Evolutionary conservation across 2,888 invertebrate genomes (phyloP).

Genomic region (Hyalella azteca): DNA sequence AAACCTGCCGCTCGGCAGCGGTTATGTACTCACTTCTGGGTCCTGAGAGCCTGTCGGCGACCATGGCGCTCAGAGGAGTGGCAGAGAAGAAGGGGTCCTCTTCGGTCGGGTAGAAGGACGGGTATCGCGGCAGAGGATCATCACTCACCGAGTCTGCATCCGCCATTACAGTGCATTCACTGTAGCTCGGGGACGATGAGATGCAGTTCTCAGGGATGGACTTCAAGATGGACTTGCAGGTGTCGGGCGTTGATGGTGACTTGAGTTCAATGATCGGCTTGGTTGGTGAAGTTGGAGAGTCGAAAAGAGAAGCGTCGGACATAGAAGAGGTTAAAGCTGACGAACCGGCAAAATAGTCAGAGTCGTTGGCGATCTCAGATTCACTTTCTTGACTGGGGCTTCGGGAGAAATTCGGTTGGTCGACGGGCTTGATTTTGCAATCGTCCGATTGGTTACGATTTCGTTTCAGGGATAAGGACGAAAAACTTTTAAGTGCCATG

Average conservation of each 20-base stretch:
- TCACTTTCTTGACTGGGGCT: background rate
- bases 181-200: background rate
- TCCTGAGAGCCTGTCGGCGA: background rate
- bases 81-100: slow-evolving; percentile 1
- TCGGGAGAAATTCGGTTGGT: background rate
- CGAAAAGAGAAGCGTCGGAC: slow-evolving; percentile 1
- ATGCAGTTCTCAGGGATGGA: background rate
- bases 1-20: too few species aligned
- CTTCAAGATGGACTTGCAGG: background rate
- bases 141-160: background rate
- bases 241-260: background rate
- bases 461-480: background rate
- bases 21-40: background rate
- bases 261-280: background rate
- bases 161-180: background rate
- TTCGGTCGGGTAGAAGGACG: background rate
- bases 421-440: background rate
- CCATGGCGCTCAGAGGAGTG: background rate
- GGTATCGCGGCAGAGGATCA: background rate
- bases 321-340: slow-evolving; percentile 9
- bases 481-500: background rate
- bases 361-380: background rate
- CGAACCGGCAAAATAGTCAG: background rate
- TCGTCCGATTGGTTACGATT: background rate
- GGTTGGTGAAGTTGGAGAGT: slow-evolving; percentile 7